Conservation (phyloP, 2,113 vertebrate species). For the Odontesthes bonariensis region DNA sequence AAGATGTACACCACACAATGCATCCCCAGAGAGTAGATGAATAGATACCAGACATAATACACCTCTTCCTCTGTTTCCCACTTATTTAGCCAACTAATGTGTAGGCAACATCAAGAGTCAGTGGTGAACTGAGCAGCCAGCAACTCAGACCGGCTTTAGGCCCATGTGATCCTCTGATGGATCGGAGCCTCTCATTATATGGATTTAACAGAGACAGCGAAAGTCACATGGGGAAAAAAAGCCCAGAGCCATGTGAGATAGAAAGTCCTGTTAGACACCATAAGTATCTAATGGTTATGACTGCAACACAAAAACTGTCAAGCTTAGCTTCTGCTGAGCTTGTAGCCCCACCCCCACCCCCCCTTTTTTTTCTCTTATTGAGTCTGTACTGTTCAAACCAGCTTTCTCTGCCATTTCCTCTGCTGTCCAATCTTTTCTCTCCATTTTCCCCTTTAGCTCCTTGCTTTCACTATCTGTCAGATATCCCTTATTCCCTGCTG, state of each 20-base stretch:
- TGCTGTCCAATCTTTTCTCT: conserved; percentile 16
- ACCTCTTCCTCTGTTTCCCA: background rate
- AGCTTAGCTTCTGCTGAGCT: conserved; percentile 13
- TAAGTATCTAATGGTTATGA: conserved; percentile 35
- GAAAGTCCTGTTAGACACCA: conserved; percentile 12
- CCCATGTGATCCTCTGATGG: conserved; percentile 43
- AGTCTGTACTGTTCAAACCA: background rate
- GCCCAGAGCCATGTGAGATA: conserved; percentile 15
- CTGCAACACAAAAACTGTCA: conserved; percentile 17
- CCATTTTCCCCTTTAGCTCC: background rate
- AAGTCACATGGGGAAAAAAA: conserved; percentile 10
- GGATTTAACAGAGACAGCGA: conserved; percentile 23
- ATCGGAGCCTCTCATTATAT: conserved; percentile 48
- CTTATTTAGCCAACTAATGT: background rate
- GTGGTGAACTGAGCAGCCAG: conserved; percentile 14
- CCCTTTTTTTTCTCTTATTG: background rate
- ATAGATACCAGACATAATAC: too few species aligned
- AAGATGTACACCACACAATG: too few species aligned
- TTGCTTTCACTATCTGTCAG: conserved; percentile 19
- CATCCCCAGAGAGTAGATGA: too few species aligned
- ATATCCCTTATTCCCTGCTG: conserved; percentile 32
- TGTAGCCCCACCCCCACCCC: conserved; percentile 3
- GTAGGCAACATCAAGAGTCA: conserved; percentile 7
- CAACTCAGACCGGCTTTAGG: conserved; percentile 39
- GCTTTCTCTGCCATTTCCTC: conserved; percentile 23